phyloP scores from a whole-genome alignment of 2,797 vertebrate species.

The Microctenopoma steveboyesi region DNA sequence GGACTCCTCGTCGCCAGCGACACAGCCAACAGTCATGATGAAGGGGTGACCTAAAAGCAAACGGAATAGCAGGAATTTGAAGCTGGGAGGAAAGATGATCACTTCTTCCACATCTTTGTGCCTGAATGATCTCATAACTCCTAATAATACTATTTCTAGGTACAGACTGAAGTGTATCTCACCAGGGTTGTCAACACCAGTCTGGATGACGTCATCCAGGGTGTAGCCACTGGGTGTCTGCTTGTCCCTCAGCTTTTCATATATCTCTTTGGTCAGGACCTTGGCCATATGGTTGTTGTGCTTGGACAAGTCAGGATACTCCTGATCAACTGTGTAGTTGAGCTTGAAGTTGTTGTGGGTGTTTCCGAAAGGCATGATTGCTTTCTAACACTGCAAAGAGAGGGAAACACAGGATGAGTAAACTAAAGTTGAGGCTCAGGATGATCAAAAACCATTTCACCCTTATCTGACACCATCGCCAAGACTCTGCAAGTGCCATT shows the following conservation, averaged over 20 bases:
- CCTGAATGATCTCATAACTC: not conserved
- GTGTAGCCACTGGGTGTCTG: constrained; percentile 94
- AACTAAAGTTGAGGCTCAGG: not conserved
- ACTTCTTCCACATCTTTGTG: not conserved
- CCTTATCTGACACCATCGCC: constrained; percentile 21
- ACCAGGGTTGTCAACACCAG: constrained; percentile 95
- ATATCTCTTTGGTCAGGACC: constrained; percentile 86
- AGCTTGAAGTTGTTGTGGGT: constrained; percentile 96
- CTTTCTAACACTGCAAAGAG: constrained; percentile 76
- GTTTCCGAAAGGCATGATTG: constrained; percentile 94
- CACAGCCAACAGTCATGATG: constrained; percentile 97
- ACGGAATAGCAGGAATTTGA: constrained; percentile 2
- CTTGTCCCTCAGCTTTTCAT: constrained; percentile 90
- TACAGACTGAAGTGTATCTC: not conserved
- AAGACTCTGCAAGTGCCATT: constrained; percentile 70
- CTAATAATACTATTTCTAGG: not conserved
- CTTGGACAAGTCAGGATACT: constrained; percentile 89
- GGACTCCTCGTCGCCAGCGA: constrained; percentile 93
- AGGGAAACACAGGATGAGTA: constrained; percentile 13
- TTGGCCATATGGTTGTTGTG: constrained; percentile 99
- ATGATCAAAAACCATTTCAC: not conserved
- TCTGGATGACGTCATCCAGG: constrained; percentile 93
- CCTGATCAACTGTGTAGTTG: constrained; percentile 89
- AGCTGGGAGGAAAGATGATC: not conserved
- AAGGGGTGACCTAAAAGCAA: constrained; percentile 87